Conservation (phyloP, 2,797 vertebrate species). For the Rhadinocentrus ornatus region DNA sequence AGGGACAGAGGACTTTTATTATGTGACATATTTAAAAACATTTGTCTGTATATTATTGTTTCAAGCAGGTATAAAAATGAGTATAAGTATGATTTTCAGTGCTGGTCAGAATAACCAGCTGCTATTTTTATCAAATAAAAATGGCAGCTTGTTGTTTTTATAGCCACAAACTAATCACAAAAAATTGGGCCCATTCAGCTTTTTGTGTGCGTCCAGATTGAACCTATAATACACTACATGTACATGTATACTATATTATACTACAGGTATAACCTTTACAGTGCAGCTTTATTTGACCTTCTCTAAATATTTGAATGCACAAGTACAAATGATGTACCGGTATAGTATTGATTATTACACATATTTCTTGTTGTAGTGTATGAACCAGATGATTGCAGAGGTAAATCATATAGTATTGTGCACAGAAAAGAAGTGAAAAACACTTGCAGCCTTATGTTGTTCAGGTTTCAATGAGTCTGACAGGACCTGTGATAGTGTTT, state of each 20-base stretch:
- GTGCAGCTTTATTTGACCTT: too few relatives aligned
- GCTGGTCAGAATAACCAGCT: too few relatives aligned
- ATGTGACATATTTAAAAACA: background rate
- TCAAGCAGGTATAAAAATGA: background rate
- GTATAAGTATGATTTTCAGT: background rate
- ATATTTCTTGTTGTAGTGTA: background rate
- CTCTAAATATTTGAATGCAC: too few relatives aligned
- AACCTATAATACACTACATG: background rate
- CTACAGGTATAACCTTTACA: too few relatives aligned
- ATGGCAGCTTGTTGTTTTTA: too few relatives aligned
- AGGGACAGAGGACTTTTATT: background rate
- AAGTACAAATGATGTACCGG: background rate
- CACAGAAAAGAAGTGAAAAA: background rate
- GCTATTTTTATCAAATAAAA: too few relatives aligned
- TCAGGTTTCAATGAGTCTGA: background rate
- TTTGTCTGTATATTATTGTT: background rate
- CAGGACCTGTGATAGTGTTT: background rate
- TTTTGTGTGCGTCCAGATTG: too few relatives aligned
- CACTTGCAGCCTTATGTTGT: background rate
- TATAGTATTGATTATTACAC: background rate
- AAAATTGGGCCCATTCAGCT: too few relatives aligned
- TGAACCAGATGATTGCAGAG: background rate
- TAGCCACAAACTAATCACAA: too few relatives aligned
- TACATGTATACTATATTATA: too few relatives aligned
- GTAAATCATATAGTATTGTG: background rate